phyloP scores from a whole-genome alignment of 37 sponge, comb jelly and placozoan species.

The Haliclona indistincta region DNA sequence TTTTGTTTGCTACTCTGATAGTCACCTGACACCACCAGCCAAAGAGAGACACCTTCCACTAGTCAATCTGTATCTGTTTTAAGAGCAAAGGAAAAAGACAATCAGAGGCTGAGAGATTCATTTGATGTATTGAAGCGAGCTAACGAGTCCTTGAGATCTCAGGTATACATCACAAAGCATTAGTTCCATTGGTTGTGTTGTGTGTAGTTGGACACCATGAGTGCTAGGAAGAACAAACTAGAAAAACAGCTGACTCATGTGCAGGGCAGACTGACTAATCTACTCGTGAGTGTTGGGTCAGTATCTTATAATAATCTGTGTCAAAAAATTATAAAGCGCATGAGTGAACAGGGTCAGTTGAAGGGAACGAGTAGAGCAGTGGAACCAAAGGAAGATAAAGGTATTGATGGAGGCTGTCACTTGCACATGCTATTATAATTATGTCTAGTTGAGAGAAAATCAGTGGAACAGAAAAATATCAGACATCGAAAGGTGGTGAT shows the following conservation, averaged over 20 bases:
- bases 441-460: too few species aligned
- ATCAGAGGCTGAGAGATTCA: conserved; percentile 21
- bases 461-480: too few species aligned
- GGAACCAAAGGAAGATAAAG: not conserved
- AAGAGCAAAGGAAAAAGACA: conserved; percentile 37
- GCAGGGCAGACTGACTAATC: conserved; percentile 17
- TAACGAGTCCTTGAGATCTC: conserved; percentile 20
- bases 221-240: conserved; percentile 9
- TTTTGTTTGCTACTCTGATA: not conserved
- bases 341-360: not conserved
- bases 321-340: not conserved
- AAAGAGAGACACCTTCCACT: too few species aligned
- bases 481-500: too few species aligned
- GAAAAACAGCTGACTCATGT: conserved; percentile 3
- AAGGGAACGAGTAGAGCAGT: not conserved
- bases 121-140: conserved; percentile 28
- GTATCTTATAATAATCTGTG: not conserved
- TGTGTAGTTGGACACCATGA: conserved; percentile 2
- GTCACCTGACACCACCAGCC: too few species aligned
- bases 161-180: too few species aligned
- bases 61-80: too few species aligned
- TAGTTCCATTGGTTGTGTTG: not conserved
- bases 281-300: not conserved
- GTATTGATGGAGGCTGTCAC: too few species aligned
- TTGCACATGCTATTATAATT: too few species aligned